These are phyloP conservation scores for Colaptes auratus DNA, from an alignment of 2,113 vertebrate species.

Conservation along the genomic window DNA sequence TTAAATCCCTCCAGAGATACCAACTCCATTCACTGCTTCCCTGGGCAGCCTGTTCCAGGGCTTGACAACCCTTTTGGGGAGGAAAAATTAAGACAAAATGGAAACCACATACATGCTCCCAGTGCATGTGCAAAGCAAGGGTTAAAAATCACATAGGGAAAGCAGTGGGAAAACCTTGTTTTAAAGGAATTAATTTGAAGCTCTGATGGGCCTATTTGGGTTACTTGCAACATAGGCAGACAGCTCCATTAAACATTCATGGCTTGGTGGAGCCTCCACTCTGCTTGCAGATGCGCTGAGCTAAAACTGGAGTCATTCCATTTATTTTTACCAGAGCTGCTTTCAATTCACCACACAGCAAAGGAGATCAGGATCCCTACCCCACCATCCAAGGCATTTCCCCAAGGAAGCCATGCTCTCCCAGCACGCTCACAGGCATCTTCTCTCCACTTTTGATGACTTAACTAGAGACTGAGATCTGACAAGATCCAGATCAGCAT, in stretches of 20 bases:
- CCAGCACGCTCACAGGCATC: not conserved
- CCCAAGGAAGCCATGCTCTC: not conserved
- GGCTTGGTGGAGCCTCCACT: not conserved
- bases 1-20: no score
- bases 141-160: not conserved
- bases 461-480: not conserved
- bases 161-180: not conserved
- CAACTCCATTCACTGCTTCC: no score
- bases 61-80: no score
- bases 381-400: not conserved
- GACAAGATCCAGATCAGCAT: not conserved
- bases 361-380: not conserved
- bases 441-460: not conserved
- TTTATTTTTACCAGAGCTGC: not conserved
- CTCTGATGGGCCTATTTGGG: slow-evolving; percentile 3
- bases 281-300: not conserved
- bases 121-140: not conserved
- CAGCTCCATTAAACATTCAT: slow-evolving; percentile 34
- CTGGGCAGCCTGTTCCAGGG: no score
- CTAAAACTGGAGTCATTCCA: slow-evolving; percentile 22
- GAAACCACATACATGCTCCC: not conserved
- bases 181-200: not conserved
- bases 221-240: not conserved
- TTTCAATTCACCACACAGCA: not conserved
- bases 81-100: not conserved